Evolutionary conservation across 2,113 vertebrate genomes (phyloP), one percentile per base, ranked within the genome.

Genomic region (Megaptera novaeangliae): DNA sequence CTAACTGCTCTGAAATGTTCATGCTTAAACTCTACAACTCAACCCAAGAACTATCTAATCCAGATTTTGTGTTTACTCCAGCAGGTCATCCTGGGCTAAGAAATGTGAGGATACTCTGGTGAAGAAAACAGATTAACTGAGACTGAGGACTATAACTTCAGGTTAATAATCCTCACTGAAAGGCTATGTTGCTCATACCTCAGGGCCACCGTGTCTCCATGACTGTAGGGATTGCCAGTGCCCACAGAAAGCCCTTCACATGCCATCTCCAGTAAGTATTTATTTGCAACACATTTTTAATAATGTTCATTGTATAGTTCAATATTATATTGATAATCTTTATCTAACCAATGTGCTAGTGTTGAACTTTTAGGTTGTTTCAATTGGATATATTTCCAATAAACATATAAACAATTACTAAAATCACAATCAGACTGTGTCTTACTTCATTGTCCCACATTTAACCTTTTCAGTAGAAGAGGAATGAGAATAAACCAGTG

Each of bases 1-100:
- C 92, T 31, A 88, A 74, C 4, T 66, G 34, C 92, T 95, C 96
- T 96, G 77, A 94, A 97, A 96, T 92, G 81, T 92, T 96, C 89
- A 88, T 75, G 27, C 74, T 95, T 98, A 97, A 96, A 96, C 98
- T 96, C 90, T 85, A 66, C 57, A 41, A 84, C 49, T 87, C 88
- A 94, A 92, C n/a, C 44, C 87, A 94, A 95, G 63, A 95, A 87
- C 64, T 52, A 68, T 92, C 96, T 77, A 84, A 44, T 75, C 80
- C 29, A 44, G 55, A 84, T 68, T 93, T 63, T 80, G 44, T 95
- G 46, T 84, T 96, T 71, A 41, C 66, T 90, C 92, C 81, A 81
- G 44, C 80, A 86, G 64, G 74, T 84, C 83, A 69, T 91, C 11
- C 46, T 94, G n/a, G 64, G 77, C 81, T 97, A 63, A 94, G 85